Conservation (phyloP, 2,797 vertebrate species). For the Tragopan temminckii region DNA sequence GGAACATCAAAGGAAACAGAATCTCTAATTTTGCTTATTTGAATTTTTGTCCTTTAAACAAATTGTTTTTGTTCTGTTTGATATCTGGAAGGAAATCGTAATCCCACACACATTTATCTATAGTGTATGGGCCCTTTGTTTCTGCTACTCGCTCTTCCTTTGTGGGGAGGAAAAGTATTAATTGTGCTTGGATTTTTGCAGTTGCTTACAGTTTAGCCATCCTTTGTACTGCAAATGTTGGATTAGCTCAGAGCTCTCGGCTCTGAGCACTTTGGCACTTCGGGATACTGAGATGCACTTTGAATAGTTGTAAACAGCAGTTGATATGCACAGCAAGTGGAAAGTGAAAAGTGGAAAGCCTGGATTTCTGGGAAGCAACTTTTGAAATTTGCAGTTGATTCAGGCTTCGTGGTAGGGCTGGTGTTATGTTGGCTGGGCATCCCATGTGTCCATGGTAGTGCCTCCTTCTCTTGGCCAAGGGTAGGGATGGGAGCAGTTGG, state of each 20-base stretch:
- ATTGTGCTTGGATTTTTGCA: constrained; percentile 17
- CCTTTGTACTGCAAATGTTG: background rate
- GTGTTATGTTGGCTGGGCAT: background rate
- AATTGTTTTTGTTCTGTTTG: background rate
- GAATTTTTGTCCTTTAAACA: constrained; percentile 5
- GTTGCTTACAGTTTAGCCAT: background rate
- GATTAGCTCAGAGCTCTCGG: background rate
- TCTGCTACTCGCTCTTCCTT: background rate
- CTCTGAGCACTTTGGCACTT: background rate
- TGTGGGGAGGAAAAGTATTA: background rate
- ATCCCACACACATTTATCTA: background rate
- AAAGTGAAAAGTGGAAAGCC: background rate
- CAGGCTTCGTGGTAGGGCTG: accelerated
- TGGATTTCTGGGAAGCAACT: background rate
- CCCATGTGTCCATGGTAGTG: accelerated
- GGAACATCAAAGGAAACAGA: background rate
- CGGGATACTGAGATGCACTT: background rate
- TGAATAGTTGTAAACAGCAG: background rate
- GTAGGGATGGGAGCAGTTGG: accelerated
- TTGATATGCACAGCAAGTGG: background rate
- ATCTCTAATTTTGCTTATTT: constrained; percentile 1
- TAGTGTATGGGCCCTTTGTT: constrained; percentile 1
- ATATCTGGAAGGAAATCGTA: background rate
- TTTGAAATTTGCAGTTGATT: background rate
- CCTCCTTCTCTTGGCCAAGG: background rate